These are phyloP conservation scores for Balearica regulorum DNA, from an alignment of 2,797 vertebrate species.

Conservation along the genomic window DNA sequence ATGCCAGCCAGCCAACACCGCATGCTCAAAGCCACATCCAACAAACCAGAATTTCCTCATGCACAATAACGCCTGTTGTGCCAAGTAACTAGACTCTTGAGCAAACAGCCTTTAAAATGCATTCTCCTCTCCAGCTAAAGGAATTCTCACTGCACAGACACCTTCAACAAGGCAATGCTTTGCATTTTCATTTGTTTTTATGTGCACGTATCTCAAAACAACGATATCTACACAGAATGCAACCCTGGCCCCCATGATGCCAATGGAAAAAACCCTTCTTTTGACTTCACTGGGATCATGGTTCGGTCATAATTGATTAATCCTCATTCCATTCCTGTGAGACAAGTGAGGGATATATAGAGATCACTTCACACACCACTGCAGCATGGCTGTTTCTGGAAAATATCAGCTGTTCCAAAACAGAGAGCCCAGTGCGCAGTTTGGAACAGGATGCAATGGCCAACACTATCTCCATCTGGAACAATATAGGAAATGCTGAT, in stretches of 20 bases:
- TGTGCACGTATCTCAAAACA: background rate
- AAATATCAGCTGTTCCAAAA: conserved; percentile 22
- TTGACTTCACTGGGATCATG: background rate
- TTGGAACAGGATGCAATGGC: conserved; percentile 3
- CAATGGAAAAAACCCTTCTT: background rate
- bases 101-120: background rate
- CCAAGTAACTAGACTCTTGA: background rate
- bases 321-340: conserved; percentile 37
- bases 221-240: background rate
- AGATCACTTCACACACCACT: background rate
- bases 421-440: background rate
- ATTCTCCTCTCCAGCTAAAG: background rate
- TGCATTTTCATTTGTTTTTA: background rate
- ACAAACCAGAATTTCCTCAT: background rate
- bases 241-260: background rate
- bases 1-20: background rate
- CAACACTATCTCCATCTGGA: background rate
- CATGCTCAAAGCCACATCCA: background rate
- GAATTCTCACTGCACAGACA: background rate
- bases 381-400: background rate
- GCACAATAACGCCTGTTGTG: background rate
- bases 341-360: background rate
- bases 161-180: background rate
- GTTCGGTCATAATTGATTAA: background rate
- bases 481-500: conserved; percentile 43